Conservation (phyloP, 2,113 vertebrate genomes). For the Entelurus aequoreus region DNA sequence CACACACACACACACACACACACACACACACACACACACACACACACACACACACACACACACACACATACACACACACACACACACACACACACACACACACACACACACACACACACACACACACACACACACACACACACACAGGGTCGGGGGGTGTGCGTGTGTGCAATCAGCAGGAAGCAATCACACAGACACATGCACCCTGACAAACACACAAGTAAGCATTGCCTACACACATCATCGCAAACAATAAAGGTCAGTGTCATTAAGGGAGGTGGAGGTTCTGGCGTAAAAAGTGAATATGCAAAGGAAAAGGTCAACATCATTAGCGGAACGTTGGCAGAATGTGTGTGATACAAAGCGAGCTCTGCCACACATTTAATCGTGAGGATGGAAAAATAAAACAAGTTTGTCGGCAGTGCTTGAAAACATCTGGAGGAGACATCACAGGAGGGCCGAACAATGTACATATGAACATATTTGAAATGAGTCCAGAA, state of each 20-base stretch:
- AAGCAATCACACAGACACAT: slow-evolving; percentile 30
- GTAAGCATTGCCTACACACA: slow-evolving; percentile 57
- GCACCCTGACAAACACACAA: slow-evolving; percentile 14
- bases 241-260: slow-evolving; percentile 70
- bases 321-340: slow-evolving; percentile 68
- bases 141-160: neutral
- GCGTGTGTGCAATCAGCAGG: slow-evolving; percentile 62
- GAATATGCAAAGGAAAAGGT: slow-evolving; percentile 69
- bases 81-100: slow-evolving; percentile 1
- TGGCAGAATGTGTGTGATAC: slow-evolving; percentile 39
- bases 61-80: neutral
- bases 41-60: slow-evolving; percentile 1
- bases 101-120: neutral
- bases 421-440: no score
- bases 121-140: neutral
- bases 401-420: neutral
- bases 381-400: neutral
- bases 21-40: neutral
- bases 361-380: neutral
- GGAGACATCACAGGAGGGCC: no score
- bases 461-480: no score
- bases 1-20: neutral
- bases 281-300: slow-evolving; percentile 39
- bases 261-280: slow-evolving; percentile 68
- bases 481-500: no score